Conservation (phyloP, 2,797 vertebrate species). For the Pseudomugil gertrudae region DNA sequence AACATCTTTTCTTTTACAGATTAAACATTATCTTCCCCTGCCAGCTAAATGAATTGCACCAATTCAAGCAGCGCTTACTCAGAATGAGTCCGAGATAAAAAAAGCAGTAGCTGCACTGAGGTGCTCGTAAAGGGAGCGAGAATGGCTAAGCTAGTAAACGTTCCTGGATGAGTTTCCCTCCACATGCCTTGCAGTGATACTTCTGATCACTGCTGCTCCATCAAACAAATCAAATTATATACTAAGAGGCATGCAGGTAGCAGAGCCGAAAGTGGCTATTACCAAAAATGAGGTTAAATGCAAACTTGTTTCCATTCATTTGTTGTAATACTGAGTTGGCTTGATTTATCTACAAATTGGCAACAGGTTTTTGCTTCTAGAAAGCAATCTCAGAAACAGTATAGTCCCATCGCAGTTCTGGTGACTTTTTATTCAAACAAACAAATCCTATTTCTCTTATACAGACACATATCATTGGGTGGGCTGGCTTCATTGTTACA, state of each 20-base stretch:
- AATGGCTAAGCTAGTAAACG: constrained; percentile 47
- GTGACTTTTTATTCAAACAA: constrained; percentile 30
- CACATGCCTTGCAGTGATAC: constrained; percentile 36
- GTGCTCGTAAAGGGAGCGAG: constrained; percentile 48
- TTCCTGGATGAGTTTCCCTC: constrained; percentile 31
- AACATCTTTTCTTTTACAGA: constrained; percentile 67
- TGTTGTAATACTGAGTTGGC: constrained; percentile 3
- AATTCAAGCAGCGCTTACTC: constrained; percentile 43
- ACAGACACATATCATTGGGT: constrained; percentile 10
- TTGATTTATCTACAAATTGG: constrained; percentile 26
- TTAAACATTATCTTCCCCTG: constrained; percentile 69
- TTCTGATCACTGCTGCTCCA: constrained; percentile 22
- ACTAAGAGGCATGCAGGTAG: constrained; percentile 23
- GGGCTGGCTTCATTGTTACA: constrained; percentile 33
- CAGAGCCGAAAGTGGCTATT: constrained; percentile 22
- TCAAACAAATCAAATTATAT: constrained; percentile 39
- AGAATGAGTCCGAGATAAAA: constrained; percentile 14
- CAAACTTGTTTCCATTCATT: constrained; percentile 11
- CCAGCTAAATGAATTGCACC: constrained; percentile 43
- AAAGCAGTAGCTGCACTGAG: constrained; percentile 17
- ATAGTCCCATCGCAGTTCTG: not conserved
- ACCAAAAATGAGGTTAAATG: constrained; percentile 41
- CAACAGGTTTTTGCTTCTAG: constrained; percentile 11
- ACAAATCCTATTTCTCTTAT: constrained; percentile 27
- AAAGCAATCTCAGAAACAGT: constrained; percentile 11